phyloP scores from a whole-genome alignment of 1,140 invertebrate species.

The Nasonia vitripennis region DNA sequence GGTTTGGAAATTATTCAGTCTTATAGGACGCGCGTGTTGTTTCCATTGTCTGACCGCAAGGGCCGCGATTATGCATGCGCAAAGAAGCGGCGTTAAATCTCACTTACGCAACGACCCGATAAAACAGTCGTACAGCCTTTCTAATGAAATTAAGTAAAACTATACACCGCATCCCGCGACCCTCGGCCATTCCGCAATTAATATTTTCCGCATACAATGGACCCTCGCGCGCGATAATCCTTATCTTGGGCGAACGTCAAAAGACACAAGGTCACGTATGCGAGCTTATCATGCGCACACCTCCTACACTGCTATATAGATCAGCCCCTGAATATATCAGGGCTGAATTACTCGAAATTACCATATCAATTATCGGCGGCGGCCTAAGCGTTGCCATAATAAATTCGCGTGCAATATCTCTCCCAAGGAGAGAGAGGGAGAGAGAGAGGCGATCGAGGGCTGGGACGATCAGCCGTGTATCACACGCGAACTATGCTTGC shows the following conservation, averaged over 20 bases:
- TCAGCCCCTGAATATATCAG: not conserved
- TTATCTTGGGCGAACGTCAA: slow-evolving; percentile 1
- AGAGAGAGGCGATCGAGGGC: not conserved
- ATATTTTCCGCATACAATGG: slow-evolving; percentile 3
- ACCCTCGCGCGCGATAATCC: not conserved
- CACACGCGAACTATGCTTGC: slow-evolving; percentile 42
- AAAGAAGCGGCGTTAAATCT: not conserved
- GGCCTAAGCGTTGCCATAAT: slow-evolving; percentile 4
- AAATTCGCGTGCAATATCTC: slow-evolving; percentile 15
- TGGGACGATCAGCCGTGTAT: not conserved
- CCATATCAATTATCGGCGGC: slow-evolving; percentile 33
- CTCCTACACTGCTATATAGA: not conserved
- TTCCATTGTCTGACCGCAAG: too few species aligned
- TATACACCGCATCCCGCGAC: not conserved
- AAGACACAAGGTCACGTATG: slow-evolving; percentile 36
- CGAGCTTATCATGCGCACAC: not conserved
- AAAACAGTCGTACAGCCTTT: not conserved
- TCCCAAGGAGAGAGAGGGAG: not conserved
- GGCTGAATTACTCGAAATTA: slow-evolving; percentile 34
- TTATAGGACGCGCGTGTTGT: too few species aligned
- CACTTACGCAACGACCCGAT: not conserved
- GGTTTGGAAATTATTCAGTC: too few species aligned
- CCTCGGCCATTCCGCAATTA: not conserved
- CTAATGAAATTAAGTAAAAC: slow-evolving; percentile 10
- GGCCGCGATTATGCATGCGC: not conserved